A percentile compares a stretch with the other conserved stretches of the same genome.
These are phyloP conservation scores for Cebidichthys violaceus DNA, from an alignment of 2,113 vertebrate species.

Conservation along the genomic window DNA sequence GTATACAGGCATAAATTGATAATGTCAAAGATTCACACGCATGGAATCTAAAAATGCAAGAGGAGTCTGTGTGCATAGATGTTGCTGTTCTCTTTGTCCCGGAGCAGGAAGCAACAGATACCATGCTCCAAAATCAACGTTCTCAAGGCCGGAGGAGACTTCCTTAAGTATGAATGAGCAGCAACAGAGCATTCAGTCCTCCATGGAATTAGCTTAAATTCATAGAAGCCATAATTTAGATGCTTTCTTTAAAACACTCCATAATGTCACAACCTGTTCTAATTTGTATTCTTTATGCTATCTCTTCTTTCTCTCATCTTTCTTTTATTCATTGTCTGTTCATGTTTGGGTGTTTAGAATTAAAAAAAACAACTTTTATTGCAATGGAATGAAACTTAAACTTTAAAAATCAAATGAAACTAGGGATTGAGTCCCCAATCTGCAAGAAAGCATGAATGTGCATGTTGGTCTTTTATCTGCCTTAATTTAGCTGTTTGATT, in stretches of 20 bases:
- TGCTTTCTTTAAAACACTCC: background rate
- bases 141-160: constrained; percentile 57
- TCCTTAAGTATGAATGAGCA: constrained; percentile 51
- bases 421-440: background rate
- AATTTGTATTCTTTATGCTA: background rate
- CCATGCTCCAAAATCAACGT: constrained; percentile 60
- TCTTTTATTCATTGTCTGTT: background rate
- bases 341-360: background rate
- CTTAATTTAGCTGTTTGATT: constrained; percentile 59
- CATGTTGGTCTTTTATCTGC: constrained; percentile 44
- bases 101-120: constrained; percentile 69
- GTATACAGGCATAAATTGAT: constrained; percentile 45
- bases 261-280: background rate
- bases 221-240: background rate
- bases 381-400: background rate
- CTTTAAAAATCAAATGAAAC: background rate
- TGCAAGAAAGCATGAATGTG: constrained; percentile 1
- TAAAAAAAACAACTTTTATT: background rate
- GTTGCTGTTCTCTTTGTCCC: constrained; percentile 57
- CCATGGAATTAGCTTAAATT: constrained; percentile 21
- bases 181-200: constrained; percentile 6
- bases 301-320: background rate
- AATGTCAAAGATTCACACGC: constrained; percentile 64
- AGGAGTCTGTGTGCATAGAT: constrained; percentile 22
- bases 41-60: constrained; percentile 51